These are phyloP conservation scores for Thunnus maccoyii DNA, from an alignment of 2,113 vertebrate species.

Conservation along the genomic window DNA sequence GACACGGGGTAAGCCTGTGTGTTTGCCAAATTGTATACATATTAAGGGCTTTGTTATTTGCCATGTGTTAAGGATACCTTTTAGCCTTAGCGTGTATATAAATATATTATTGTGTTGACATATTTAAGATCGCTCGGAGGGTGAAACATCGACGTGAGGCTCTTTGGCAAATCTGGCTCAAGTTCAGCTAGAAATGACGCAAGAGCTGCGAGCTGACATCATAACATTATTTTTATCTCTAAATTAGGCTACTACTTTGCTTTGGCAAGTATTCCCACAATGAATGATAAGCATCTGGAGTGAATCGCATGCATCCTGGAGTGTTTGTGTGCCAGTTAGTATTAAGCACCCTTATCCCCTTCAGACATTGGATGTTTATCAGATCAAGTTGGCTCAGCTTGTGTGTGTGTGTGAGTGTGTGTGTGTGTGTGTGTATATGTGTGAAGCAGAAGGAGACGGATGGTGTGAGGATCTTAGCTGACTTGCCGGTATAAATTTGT, in stretches of 20 bases:
- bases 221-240: slow-evolving; percentile 47
- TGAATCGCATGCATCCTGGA: slow-evolving; percentile 8
- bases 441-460: slow-evolving; percentile 18
- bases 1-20: slow-evolving; percentile 45
- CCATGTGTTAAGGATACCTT: slow-evolving; percentile 31
- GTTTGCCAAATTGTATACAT: slow-evolving; percentile 47
- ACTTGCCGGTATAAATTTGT: slow-evolving; percentile 42
- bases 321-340: slow-evolving; percentile 33
- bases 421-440: slow-evolving; percentile 26
- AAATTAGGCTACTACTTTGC: slow-evolving; percentile 49
- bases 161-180: slow-evolving; percentile 22
- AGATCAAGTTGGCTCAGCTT: slow-evolving; percentile 47
- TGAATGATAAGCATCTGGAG: slow-evolving; percentile 42
- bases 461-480: slow-evolving; percentile 32
- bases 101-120: background rate
- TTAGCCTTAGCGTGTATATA: slow-evolving; percentile 1
- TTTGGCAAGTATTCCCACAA: background rate
- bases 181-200: slow-evolving; percentile 38
- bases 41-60: slow-evolving; percentile 30
- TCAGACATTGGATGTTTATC: slow-evolving; percentile 52
- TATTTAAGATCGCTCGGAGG: background rate
- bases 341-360: slow-evolving; percentile 51
- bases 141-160: slow-evolving; percentile 10
- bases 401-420: slow-evolving; percentile 24
- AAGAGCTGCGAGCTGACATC: slow-evolving; percentile 41